Percentiles rank a stretch among this genome's conserved stretches.
These are phyloP conservation scores for Solenopsis invicta DNA, from an alignment of 1,140 invertebrate genomes.

Conservation along the genomic window DNA sequence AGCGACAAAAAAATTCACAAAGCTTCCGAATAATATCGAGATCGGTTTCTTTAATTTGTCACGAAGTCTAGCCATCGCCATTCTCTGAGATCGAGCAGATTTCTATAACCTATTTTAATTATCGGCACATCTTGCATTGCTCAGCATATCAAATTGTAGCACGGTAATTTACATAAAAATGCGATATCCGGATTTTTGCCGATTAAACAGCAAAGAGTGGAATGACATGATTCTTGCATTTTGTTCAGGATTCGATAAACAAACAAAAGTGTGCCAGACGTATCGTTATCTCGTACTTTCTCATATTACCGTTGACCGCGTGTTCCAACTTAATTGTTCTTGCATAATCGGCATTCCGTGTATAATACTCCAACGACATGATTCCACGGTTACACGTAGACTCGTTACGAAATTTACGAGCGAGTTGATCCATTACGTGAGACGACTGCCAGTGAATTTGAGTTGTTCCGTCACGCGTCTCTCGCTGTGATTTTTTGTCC, in stretches of 20 bases:
- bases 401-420: constrained; percentile 39
- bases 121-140: neutral
- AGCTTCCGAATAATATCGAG: neutral
- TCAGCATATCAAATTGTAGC: too few species aligned
- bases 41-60: neutral
- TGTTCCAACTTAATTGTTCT: constrained; percentile 44
- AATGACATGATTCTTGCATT: neutral
- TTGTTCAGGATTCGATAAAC: neutral
- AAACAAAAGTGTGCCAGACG: neutral
- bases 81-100: neutral
- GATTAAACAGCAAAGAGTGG: neutral
- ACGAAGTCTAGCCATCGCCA: too few species aligned
- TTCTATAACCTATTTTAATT: neutral
- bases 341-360: constrained; percentile 38
- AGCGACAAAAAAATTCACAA: neutral
- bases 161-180: neutral
- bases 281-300: neutral
- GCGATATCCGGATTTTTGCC: neutral
- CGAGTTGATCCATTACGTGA: constrained; percentile 34
- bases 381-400: constrained; percentile 2
- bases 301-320: neutral
- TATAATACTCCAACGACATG: constrained; percentile 7
- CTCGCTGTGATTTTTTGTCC: constrained; percentile 16
- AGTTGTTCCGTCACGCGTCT: neutral
- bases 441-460: neutral